A percentile compares a stretch with the other conserved stretches of the same genome.
phyloP scores from a whole-genome alignment of 1,140 invertebrate species.

The Polyergus mexicanus region DNA sequence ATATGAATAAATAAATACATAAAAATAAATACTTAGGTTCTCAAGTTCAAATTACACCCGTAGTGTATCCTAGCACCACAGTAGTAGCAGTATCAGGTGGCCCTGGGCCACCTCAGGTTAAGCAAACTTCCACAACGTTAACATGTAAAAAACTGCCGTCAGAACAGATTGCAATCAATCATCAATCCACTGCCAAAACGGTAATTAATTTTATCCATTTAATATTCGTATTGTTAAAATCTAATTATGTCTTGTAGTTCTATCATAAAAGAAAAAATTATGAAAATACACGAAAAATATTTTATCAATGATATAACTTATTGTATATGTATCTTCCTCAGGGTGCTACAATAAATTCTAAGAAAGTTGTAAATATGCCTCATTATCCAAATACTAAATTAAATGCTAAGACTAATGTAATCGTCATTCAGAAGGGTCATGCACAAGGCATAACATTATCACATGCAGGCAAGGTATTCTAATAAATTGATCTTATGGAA shows the following conservation, averaged over 20 bases:
- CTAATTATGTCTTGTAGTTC: not conserved
- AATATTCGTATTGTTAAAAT: conserved; percentile 2
- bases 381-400: conserved; percentile 77
- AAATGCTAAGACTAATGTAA: conserved; percentile 80
- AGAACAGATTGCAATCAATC: conserved; percentile 71
- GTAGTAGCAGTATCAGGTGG: conserved; percentile 79
- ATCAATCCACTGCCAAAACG: conserved; percentile 78
- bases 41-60: conserved; percentile 64
- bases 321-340: conserved; percentile 59
- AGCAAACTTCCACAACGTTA: conserved; percentile 60
- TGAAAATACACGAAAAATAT: not conserved
- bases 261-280: not conserved
- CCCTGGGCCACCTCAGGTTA: conserved; percentile 76
- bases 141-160: conserved; percentile 77
- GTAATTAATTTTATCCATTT: conserved; percentile 64
- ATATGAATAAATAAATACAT: not conserved
- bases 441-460: conserved; percentile 82
- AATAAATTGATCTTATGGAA: not conserved
- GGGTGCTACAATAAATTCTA: conserved; percentile 75
- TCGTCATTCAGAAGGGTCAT: conserved; percentile 83
- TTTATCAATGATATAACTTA: not conserved
- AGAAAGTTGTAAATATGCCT: conserved; percentile 78
- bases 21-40: conserved; percentile 63
- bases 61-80: conserved; percentile 64
- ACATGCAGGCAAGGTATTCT: conserved; percentile 81